Conservation (phyloP, 2,113 vertebrate genomes). For the Phaetusa simplex region DNA sequence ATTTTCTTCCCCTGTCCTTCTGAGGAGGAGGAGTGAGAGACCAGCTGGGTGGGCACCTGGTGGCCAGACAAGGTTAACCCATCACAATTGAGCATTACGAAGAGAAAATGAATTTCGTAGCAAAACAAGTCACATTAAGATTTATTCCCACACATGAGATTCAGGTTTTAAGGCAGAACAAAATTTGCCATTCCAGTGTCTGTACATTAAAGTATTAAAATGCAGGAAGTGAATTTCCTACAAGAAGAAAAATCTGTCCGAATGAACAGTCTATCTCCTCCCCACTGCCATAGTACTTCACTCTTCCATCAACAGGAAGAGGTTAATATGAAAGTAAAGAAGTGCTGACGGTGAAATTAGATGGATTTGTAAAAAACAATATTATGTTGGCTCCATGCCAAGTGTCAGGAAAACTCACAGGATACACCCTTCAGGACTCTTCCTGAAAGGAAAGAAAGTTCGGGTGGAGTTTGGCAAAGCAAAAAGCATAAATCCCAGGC, state of each 20-base stretch:
- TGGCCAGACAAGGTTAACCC: background rate
- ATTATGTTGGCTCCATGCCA: background rate
- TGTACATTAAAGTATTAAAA: background rate
- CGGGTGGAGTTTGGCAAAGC: conserved; percentile 34
- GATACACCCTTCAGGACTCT: conserved; percentile 24
- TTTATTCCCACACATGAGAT: background rate
- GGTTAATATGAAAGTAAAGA: background rate
- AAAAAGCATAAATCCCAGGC: background rate
- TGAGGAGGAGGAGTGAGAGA: background rate
- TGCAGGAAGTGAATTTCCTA: background rate
- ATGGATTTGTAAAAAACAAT: background rate
- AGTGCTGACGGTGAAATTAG: background rate
- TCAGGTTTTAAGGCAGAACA: background rate
- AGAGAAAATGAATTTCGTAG: background rate
- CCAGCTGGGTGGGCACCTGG: background rate
- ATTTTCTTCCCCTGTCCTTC: background rate
- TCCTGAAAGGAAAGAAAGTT: conserved; percentile 60
- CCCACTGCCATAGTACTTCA: background rate
- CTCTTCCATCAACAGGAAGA: background rate
- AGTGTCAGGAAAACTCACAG: conserved; percentile 27
- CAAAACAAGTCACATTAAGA: background rate
- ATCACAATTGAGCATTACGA: background rate
- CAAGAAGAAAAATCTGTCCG: background rate
- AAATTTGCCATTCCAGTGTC: background rate
- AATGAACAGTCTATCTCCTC: background rate